These are phyloP conservation scores for Enteromius fasciolatus DNA, from an alignment of 2,797 vertebrate genomes.

Conservation along the genomic window DNA sequence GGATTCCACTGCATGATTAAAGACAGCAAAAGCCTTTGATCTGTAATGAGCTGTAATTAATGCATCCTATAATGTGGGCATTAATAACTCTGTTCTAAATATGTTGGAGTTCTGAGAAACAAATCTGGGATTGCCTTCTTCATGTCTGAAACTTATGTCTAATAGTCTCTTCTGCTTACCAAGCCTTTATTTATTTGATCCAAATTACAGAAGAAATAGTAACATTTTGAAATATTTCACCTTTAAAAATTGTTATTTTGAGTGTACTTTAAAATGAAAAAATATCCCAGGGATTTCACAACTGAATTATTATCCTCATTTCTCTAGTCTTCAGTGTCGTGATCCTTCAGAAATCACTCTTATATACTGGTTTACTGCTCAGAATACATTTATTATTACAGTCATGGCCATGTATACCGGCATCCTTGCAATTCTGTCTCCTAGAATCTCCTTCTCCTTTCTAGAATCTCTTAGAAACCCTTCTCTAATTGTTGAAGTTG, in stretches of 20 bases:
- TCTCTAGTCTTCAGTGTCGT: not conserved
- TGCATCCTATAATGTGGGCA: conserved; percentile 36
- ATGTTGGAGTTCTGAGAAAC: conserved; percentile 16
- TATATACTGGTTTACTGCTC: not conserved
- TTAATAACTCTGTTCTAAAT: conserved; percentile 35
- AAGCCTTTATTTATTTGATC: not conserved
- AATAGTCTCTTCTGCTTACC: not conserved
- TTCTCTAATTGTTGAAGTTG: too few species aligned
- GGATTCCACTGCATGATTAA: conserved; percentile 50
- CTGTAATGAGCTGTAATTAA: conserved; percentile 37
- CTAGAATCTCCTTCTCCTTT: too few species aligned
- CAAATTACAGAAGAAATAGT: not conserved
- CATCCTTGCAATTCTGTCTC: too few species aligned
- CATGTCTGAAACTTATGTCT: not conserved
- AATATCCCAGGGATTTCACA: not conserved
- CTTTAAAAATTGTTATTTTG: not conserved
- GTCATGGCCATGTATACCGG: too few species aligned
- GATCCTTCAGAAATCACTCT: not conserved
- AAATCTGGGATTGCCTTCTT: not conserved
- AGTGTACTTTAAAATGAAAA: not conserved
- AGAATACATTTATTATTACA: not conserved
- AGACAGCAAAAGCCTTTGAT: conserved; percentile 48
- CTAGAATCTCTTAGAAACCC: too few species aligned
- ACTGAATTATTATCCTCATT: not conserved
- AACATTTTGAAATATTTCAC: not conserved